Evolutionary conservation across 2,113 vertebrate genomes (phyloP), one percentile per base, ranked within the genome.

Genomic region (Daubentonia madagascariensis): DNA sequence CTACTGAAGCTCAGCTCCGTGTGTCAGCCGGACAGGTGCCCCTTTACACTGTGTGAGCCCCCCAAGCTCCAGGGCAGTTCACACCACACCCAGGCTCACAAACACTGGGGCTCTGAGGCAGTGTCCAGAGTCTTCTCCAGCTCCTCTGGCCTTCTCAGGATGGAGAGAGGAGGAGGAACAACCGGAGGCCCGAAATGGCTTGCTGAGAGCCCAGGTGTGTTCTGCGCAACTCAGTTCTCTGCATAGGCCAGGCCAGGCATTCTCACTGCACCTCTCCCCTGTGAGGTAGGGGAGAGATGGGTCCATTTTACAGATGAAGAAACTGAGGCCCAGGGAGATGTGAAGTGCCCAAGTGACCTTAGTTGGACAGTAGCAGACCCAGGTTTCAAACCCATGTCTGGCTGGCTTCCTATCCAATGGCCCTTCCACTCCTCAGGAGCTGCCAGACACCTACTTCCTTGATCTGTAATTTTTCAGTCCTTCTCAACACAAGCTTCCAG

Each of bases 1-100:
- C 85, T 22, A 4, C 96, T 75, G 94, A 97, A 98, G 95, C 92
- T 65, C 73, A 97, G 76, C 67, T 84, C 94, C 40, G 17, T 2
- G 70, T 35, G 88, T 96, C 79, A 80, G 43, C 70, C 90, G 90
- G 76, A 84, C 65, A 22, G 1, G 30, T 32, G 13, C 17, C 84
- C 61, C 16, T 11, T 67, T 23, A 18, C 8, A 20, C 8, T 16
- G 8, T 0, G 1, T 22, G 63, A 63, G 1, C 25, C 28, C 4
- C 40, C 50, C 28, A 3, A 0, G 9, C 52, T 48, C 20, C 37
- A 67, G 72, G 20, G 30, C 16, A 57, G 18, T 61, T 20, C 61
- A 70, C 25, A 3, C 6, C 1, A 23, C 37, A 4, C 25, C 61
- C 45, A 73, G 35, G n/a, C 40, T 40, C 43, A 23, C 7, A 16